Base-by-base conservation (phyloP, 2,888 invertebrate species). In the Morpho helenor region DNA sequence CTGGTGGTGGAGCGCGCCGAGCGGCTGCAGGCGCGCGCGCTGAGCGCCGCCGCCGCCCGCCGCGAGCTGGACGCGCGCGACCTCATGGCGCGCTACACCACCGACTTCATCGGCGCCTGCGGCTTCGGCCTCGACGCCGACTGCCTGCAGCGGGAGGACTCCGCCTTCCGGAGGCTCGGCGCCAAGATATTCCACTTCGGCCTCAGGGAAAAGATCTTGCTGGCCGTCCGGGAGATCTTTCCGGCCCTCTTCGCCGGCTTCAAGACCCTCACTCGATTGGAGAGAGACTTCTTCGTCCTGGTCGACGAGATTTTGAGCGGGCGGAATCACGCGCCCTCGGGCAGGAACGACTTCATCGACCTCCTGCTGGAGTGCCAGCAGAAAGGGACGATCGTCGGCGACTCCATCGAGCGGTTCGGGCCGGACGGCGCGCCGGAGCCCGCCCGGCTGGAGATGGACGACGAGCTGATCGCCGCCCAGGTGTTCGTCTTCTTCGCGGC, bases 401-500 rank as follows among this genome's bases (percentile, higher is more conserved):
- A 83, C 7, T 85, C 85, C 0, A 66, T 85, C 7, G 81, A 82
- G 52, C 66, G 62, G 47, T 68, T 68, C 39, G 7, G 2, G 9
- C 49, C 69, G 2, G 78, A 83, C 39, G 86, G 86, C 0, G 72
- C 70, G 2, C 74, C 82, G 5, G 59, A 68, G 9, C 57, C 60
- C 8, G 76, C 74, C 0, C 76, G 79, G 55, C 66, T 82, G 68
- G 77, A 82, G 40, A 70, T 84, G 70, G 74, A 76, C 49, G 61
- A 73, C 1, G 56, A 66, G 10, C 67, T 71, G 47, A 69, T 84
- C 63, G 75, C 67, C 2, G 81, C 84, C 4, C 85, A 85, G 65
- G 75, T 81, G 5, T 80, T 81, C 22, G 63, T 85, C 8, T 86
- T 86, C 65, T 86, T 87, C 41, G 77, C 73, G 7, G 91, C 88